phyloP scores from a whole-genome alignment of 2,888 invertebrate species.

The Ctenicera cuprea region DNA sequence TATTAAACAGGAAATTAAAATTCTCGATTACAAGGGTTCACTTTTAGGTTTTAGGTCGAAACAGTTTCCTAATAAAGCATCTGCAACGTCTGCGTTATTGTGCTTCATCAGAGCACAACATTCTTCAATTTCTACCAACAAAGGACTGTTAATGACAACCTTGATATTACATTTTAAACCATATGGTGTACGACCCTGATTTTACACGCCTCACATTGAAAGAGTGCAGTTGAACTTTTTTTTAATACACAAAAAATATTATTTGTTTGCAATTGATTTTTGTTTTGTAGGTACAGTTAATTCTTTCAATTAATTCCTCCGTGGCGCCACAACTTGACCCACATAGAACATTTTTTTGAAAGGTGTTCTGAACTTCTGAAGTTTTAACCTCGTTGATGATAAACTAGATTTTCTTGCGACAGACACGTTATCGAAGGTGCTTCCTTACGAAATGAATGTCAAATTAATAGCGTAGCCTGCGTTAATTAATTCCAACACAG shows the following conservation, averaged over 20 bases:
- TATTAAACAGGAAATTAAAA: conserved; percentile 28
- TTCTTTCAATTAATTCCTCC: background rate
- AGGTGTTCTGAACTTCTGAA: conserved; percentile 19
- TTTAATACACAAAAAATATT: background rate
- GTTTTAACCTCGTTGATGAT: conserved; percentile 23
- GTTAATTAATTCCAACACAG: background rate
- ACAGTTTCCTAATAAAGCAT: background rate
- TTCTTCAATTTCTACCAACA: background rate
- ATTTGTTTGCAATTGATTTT: too few relatives aligned
- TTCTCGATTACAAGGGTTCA: conserved; percentile 19
- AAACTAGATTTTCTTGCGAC: conserved; percentile 20
- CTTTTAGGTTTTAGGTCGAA: conserved; percentile 5
- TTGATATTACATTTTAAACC: conserved; percentile 14
- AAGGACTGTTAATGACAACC: conserved; percentile 7
- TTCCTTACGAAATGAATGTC: conserved; percentile 22
- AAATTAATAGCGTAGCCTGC: conserved; percentile 10
- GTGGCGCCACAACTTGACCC: conserved; percentile 20
- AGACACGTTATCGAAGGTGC: conserved; percentile 5
- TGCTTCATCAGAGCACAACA: background rate
- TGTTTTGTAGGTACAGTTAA: conserved; percentile 2
- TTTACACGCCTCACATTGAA: background rate
- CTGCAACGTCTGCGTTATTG: background rate
- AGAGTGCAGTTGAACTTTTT: background rate
- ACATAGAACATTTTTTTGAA: conserved; percentile 12
- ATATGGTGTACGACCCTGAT: conserved; percentile 18